Evolutionary conservation across 2,113 vertebrate species (phyloP), one percentile per base, ranked within the genome.

Genomic region (Paradisaea rubra): DNA sequence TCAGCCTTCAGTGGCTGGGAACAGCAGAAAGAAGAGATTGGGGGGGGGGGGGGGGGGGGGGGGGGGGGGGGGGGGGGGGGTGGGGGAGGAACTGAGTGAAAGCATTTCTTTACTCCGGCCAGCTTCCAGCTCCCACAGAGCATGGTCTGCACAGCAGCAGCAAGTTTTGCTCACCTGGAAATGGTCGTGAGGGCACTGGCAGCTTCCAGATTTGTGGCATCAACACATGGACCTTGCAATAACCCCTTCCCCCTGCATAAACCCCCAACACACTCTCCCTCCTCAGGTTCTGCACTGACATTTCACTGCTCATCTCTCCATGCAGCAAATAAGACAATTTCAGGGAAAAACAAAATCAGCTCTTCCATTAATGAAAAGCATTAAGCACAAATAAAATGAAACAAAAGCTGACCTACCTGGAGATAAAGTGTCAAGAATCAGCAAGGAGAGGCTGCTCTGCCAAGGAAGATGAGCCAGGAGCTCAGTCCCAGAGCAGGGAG

Each of bases 31-130:
- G n/a, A 39, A 25, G 81, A 41, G 14, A 53, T 0, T 11, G 39
- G 2, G 3, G 9, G 10, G 22, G 7, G 37, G 37, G 2, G 3
- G 8, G 10, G 22, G 7, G 3, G 15, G 9, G 1, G 6, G n/a
- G n/a, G n/a, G n/a, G n/a, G n/a, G n/a, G 37, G 2, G 3, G 9
- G 10, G 22, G 7, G 37, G 37, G 2, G 3, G 8, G 10, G 22
- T 6, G 3, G 15, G 10, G 1, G 6, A 25, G 37, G 37, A 65
- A 18, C 3, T 4, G 11, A 78, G 21, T 39, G 39, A 71, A 79
- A 63, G 2, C 9, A 18, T 49, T 70, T 76, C 56, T 68, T 76
- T 57, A 17, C 41, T 74, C 59, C 56, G 19, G n/a, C 41, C 13
- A 60, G 3, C 5, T 54, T 37, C 44, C 37, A 45, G 4, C 63